These are phyloP conservation scores for Acanthopagrus latus DNA, from an alignment of 2,797 vertebrate genomes.

Conservation along the genomic window DNA sequence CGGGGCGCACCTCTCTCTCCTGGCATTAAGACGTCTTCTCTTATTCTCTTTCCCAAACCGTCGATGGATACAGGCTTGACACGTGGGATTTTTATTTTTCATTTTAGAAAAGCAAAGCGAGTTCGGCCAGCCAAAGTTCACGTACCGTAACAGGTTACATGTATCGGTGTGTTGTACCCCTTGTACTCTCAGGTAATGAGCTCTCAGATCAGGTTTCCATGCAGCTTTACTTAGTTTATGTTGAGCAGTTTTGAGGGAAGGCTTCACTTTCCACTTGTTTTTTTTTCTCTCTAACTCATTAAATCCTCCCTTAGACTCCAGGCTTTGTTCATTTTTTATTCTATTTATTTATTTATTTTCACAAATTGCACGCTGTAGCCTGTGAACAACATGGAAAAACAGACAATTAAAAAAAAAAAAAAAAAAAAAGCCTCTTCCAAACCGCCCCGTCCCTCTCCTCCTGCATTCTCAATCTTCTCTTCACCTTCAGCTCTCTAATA, in stretches of 20 bases:
- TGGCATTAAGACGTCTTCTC: constrained; percentile 29
- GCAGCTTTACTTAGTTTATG: constrained; percentile 13
- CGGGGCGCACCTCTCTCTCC: constrained; percentile 43
- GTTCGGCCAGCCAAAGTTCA: constrained; percentile 1
- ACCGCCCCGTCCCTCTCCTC: constrained; percentile 1
- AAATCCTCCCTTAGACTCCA: constrained; percentile 26
- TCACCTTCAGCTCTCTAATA: constrained; percentile 68
- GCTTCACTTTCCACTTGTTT: constrained; percentile 13
- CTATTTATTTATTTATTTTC: too few relatives aligned
- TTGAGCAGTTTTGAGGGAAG: not conserved
- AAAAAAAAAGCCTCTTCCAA: constrained; percentile 14
- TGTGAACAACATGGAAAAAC: constrained; percentile 38
- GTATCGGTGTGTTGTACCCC: not conserved
- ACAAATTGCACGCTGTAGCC: constrained; percentile 10
- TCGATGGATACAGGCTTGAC: constrained; percentile 4
- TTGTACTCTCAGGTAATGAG: not conserved
- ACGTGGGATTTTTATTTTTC: not conserved
- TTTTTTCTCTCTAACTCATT: constrained; percentile 34
- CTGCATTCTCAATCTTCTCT: constrained; percentile 46
- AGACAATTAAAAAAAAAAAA: constrained; percentile 48
- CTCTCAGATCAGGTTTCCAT: not conserved
- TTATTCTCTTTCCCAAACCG: constrained; percentile 28
- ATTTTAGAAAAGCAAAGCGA: constrained; percentile 1
- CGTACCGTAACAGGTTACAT: not conserved
- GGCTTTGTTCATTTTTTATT: constrained; percentile 13